phyloP scores from a whole-genome alignment of 2,888 invertebrate species.

The Cenopis cana region DNA sequence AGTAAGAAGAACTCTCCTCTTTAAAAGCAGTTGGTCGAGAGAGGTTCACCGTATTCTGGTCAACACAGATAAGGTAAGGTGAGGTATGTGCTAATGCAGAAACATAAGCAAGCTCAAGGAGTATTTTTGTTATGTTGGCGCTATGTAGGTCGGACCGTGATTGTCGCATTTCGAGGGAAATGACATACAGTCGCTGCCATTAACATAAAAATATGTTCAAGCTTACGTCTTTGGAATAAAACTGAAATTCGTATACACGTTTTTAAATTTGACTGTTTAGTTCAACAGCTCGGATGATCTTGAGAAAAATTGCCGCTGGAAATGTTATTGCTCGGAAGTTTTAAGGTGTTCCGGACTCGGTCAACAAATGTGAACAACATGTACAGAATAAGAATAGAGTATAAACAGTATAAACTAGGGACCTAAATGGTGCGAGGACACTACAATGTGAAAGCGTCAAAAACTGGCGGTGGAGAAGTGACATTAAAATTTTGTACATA shows the following conservation, averaged over 20 bases:
- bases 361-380: background rate
- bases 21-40: conserved; percentile 30
- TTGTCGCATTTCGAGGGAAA: conserved; percentile 30
- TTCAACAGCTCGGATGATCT: conserved; percentile 33
- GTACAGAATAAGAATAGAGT: background rate
- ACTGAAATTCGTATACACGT: background rate
- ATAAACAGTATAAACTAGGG: too few species aligned
- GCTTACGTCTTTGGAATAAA: background rate
- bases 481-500: too few species aligned
- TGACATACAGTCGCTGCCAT: conserved; percentile 31
- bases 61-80: conserved; percentile 57
- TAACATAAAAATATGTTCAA: background rate
- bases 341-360: background rate
- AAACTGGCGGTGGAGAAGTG: too few species aligned
- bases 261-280: conserved; percentile 7
- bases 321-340: conserved; percentile 16
- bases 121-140: conserved; percentile 40
- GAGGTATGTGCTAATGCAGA: conserved; percentile 64
- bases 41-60: conserved; percentile 51
- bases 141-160: conserved; percentile 35
- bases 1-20: background rate
- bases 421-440: background rate
- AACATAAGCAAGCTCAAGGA: conserved; percentile 49
- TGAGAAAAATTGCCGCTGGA: conserved; percentile 20
- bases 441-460: too few species aligned